phyloP scores from a whole-genome alignment of 2,797 vertebrate genomes.

The Platyrinchus mystaceus region DNA sequence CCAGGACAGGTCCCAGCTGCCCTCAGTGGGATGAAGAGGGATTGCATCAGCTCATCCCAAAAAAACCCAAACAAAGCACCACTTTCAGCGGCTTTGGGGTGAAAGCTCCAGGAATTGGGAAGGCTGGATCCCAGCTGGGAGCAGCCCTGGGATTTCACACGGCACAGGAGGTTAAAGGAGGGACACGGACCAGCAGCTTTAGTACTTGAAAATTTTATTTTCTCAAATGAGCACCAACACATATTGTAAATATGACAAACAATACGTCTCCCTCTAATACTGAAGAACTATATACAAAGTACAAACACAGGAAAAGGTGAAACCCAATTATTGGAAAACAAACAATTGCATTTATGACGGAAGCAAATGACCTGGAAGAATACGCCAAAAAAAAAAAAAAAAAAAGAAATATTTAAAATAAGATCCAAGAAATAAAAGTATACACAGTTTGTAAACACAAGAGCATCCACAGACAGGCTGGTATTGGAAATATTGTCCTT shows the following conservation, averaged over 20 bases:
- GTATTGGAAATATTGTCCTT: constrained; percentile 68
- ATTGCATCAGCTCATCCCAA: neutral
- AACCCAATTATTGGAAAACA: constrained; percentile 70
- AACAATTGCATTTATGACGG: constrained; percentile 73
- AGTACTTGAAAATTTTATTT: constrained; percentile 85
- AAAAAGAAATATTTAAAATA: constrained; percentile 40
- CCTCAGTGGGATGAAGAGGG: neutral
- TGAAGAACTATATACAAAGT: constrained; percentile 80
- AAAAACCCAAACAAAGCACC: neutral
- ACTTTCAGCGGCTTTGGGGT: neutral
- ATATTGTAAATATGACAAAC: constrained; percentile 80
- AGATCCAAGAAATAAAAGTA: constrained; percentile 68
- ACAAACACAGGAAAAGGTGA: constrained; percentile 72
- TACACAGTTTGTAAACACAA: constrained; percentile 81
- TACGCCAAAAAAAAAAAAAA: constrained; percentile 49
- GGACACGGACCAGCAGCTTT: neutral
- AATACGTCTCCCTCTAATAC: constrained; percentile 78
- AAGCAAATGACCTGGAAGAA: constrained; percentile 78
- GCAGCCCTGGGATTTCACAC: neutral
- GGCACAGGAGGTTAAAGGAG: rapidly evolving
- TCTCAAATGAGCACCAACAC: constrained; percentile 87
- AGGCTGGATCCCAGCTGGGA: rapidly evolving
- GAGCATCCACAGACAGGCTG: constrained; percentile 75
- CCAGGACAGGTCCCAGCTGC: neutral
- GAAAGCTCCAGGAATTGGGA: neutral